Evolutionary conservation across 2,888 invertebrate species (phyloP).

Genomic region (Trichogramma dendrolimi): DNA sequence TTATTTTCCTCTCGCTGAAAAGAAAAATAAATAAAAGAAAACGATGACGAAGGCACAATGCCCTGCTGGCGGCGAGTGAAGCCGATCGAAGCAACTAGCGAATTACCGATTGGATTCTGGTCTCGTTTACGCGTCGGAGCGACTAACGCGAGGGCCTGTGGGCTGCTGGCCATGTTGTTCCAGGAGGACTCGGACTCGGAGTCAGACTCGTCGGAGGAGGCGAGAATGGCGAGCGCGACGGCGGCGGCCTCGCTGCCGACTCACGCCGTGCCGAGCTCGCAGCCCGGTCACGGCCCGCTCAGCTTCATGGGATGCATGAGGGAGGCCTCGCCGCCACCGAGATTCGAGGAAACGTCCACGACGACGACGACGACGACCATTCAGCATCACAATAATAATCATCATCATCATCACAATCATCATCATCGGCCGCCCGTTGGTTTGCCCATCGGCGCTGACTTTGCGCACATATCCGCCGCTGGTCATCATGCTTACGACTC

Average conservation of each 20-base stretch:
- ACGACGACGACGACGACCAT: constrained; percentile 49
- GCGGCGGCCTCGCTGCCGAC: constrained; percentile 38
- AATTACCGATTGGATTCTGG: constrained; percentile 23
- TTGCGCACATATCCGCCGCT: constrained; percentile 33
- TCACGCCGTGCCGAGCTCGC: constrained; percentile 29
- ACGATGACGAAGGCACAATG: constrained; percentile 24
- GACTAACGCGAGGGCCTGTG: constrained; percentile 38
- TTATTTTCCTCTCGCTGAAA: too few species aligned
- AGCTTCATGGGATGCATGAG: constrained; percentile 66
- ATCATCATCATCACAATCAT: constrained; percentile 7
- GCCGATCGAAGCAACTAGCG: not conserved
- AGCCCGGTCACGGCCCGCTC: constrained; percentile 57
- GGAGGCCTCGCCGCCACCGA: constrained; percentile 59
- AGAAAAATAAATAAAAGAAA: too few species aligned
- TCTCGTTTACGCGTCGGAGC: constrained; percentile 30
- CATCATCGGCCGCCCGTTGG: constrained; percentile 8
- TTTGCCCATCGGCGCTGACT: constrained; percentile 12
- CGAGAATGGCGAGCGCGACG: constrained; percentile 42
- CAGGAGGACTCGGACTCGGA: constrained; percentile 35
- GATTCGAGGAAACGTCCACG: constrained; percentile 50
- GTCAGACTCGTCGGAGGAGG: constrained; percentile 38
- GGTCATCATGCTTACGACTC: constrained; percentile 41
- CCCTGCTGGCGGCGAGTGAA: constrained; percentile 36
- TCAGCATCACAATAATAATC: constrained; percentile 38
- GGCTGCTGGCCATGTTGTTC: constrained; percentile 41